Percentiles rank a stretch among this genome's conserved stretches.
Evolutionary conservation across 2,113 vertebrate species (phyloP).

Genomic region (Ictalurus furcatus): DNA sequence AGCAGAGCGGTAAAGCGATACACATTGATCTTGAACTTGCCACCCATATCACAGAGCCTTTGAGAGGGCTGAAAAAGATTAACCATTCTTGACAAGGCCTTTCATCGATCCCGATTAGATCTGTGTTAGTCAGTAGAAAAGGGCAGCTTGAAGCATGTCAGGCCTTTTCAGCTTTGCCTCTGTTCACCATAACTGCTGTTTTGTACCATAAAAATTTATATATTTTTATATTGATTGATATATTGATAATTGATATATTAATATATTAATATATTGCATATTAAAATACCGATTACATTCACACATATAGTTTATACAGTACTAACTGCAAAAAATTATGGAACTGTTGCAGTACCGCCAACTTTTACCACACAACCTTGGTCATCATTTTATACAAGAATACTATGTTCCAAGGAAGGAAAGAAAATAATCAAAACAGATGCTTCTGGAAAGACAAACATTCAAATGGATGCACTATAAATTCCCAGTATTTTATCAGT

Average conservation of each 20-base stretch:
- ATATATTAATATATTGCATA: neutral
- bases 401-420: slow-evolving; percentile 37
- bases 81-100: slow-evolving; percentile 55
- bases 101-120: slow-evolving; percentile 67
- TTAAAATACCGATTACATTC: neutral
- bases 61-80: slow-evolving; percentile 48
- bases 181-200: neutral
- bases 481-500: neutral
- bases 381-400: slow-evolving; percentile 46
- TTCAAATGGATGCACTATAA: neutral
- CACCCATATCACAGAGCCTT: slow-evolving; percentile 12
- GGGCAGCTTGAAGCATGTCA: neutral
- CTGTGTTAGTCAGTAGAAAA: slow-evolving; percentile 36
- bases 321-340: neutral
- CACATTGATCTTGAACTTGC: slow-evolving; percentile 17
- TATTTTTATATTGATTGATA: no score
- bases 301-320: no score
- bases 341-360: slow-evolving; percentile 1
- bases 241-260: no score
- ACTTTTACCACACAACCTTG: slow-evolving; percentile 6
- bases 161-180: neutral
- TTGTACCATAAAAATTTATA: no score
- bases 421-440: slow-evolving; percentile 23
- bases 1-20: slow-evolving; percentile 19
- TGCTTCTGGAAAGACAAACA: neutral